Base-by-base conservation (phyloP, 2,888 invertebrate species). In the Dolichomitus sp. region DNA sequence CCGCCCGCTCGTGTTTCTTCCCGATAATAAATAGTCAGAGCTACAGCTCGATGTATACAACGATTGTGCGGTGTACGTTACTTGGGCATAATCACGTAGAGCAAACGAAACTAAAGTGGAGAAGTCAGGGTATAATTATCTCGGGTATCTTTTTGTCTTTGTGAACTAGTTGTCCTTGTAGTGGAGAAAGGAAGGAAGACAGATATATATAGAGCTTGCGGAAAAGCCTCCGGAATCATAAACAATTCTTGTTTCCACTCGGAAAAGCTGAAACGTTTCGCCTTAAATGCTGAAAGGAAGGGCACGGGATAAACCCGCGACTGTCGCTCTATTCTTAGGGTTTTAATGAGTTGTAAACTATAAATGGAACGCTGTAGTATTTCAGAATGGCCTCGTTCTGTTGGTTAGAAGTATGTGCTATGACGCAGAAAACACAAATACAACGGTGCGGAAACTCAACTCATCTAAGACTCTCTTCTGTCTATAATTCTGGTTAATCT, bases 121-220 rank as follows among this genome's bases (percentile, higher is more conserved):
- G 57, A 75, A 54, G 54, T 42, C 45, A n/a, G 75, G 14, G 54
- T 45, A 66, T 66, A 75, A 75, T 75, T 75, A 75, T 66, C 66
- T 45, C 75, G 11, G 19, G 61, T 65, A 74, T 75, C 66, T 75
- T 75, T 66, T 45, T 75, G 30, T 42, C 45, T 57, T 19, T 66
- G 54, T 45, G 70, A 40, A 17, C 30, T 12, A 66, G 65, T 75
- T 57, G 59, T 75, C 54, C 17, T 66, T 45, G 42, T 33, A 6
- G 27, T 27, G 23, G 40, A 50, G 63, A 66, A 59, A 42, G 42
- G 54, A 66, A 66, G 54, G 37, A 69, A 54, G 59, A 33, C 27
- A 30, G 37, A 50, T 19, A 14, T 23, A 48, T 17, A 27, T 30
- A 37, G 19, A 30, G 54, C 17, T 27, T 6, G 30, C 63, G 66